Evolutionary conservation across 64 coral and sea anemone genomes (phyloP).

Genomic region (Montipora cactus): DNA sequence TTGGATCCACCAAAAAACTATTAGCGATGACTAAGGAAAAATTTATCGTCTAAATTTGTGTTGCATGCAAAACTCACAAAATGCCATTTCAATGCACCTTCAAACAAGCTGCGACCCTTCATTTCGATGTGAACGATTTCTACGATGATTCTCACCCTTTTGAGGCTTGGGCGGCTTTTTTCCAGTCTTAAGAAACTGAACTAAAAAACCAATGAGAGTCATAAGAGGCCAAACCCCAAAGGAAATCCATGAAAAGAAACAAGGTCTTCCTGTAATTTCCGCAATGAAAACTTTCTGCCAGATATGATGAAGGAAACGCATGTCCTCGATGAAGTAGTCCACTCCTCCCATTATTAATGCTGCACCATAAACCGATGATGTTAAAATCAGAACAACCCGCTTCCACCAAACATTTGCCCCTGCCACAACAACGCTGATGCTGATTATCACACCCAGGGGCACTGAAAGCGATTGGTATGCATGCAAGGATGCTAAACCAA

Average conservation of each 20-base stretch:
- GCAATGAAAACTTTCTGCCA: conserved; percentile 67
- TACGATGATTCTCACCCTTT: conserved; percentile 93
- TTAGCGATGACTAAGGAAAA: too few species aligned
- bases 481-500: conserved; percentile 75
- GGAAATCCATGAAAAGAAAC: conserved; percentile 81
- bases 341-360: conserved; percentile 72
- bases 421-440: conserved; percentile 73
- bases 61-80: neutral
- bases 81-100: conserved; percentile 8
- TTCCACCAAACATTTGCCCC: conserved; percentile 91
- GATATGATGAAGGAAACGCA: conserved; percentile 67
- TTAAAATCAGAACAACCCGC: conserved; percentile 70
- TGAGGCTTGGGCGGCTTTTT: conserved; percentile 68
- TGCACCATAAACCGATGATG: conserved; percentile 80
- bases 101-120: conserved; percentile 5
- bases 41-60: neutral
- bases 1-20: too few species aligned
- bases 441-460: conserved; percentile 73
- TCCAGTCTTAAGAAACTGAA: conserved; percentile 92
- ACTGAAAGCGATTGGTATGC: conserved; percentile 68
- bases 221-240: conserved; percentile 81
- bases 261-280: conserved; percentile 46
- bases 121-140: conserved; percentile 42
- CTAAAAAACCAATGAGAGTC: conserved; percentile 72
- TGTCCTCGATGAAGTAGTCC: conserved; percentile 92